Evolutionary conservation across 2,888 invertebrate genomes (phyloP), one percentile per base, ranked within the genome.

Genomic region (Zygothrica quintamaculata): DNA sequence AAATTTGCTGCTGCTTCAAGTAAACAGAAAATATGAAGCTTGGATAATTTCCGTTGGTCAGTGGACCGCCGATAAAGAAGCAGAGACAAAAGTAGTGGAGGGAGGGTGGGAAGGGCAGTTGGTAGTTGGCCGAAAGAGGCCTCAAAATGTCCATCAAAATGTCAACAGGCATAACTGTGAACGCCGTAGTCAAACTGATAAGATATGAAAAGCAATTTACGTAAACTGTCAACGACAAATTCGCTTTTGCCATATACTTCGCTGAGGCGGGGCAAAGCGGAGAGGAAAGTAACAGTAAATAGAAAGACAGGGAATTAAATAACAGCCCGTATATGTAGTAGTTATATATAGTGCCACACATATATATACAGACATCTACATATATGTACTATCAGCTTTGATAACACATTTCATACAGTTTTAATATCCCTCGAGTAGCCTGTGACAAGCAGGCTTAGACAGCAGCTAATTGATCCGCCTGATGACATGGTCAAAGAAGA

Each of bases 131-230:
- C 16, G 29, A n/a, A 40, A 51, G 33, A 53, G 61, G 75, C 71
- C 80, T 84, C 53, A 71, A 65, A 77, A 57, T 66, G 80, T 80
- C 84, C 73, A 80, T 80, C 81, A 81, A 65, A 75, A 70, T 36
- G 79, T 75, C 82, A 82, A 67, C 68, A 72, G 76, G 61, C 69
- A 76, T 76, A 72, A 75, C 68, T 68, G 68, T 68, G 56, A 59
- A 64, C 50, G 31, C 44, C 56, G 36, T 60, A 55, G 64, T 43
- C 58, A 26, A 46, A 60, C 58, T 65, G 74, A 85, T 72, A 81
- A 74, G 85, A 77, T 79, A 82, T 65, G 69, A 77, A 85, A 82
- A 75, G 82, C 75, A 84, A 82, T 85, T 82, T 82, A 77, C 82
- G 75, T 80, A 67, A 82, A 77, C 86, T 85, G 86, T 77, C 86